Evolutionary conservation across 2,113 vertebrate genomes (phyloP).

Genomic region (Dipodomys spectabilis): DNA sequence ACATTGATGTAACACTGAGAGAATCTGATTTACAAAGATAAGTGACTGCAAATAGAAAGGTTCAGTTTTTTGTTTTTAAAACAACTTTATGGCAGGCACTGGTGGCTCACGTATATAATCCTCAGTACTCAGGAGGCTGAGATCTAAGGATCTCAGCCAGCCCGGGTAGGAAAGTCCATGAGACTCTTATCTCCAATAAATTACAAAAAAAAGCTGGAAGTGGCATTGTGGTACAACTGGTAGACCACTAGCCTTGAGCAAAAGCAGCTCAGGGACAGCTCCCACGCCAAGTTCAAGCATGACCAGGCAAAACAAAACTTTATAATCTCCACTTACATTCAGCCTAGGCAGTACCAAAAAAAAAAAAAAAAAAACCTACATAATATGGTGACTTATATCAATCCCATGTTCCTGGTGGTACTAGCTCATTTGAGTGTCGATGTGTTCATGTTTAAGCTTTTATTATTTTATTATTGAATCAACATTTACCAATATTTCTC

Average conservation of each 20-base stretch:
- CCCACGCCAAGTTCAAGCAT: no score
- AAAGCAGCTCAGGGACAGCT: no score
- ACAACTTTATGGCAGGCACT: no score
- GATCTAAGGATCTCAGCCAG: no score
- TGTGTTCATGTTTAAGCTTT: background rate
- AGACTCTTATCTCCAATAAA: no score
- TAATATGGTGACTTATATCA: background rate
- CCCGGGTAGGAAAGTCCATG: no score
- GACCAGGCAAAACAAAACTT: no score
- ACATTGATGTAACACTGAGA: background rate
- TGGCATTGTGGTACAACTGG: no score
- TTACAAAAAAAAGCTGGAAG: no score
- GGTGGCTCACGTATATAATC: no score
- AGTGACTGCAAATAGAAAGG: background rate
- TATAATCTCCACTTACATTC: background rate
- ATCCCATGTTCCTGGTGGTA: background rate
- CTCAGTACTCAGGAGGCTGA: no score
- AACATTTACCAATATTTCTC: background rate
- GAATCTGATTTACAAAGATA: background rate
- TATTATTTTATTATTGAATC: background rate
- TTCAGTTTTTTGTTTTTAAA: background rate
- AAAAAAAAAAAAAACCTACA: background rate
- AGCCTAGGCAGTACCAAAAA: background rate
- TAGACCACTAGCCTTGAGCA: no score
- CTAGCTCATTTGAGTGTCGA: background rate